Evolutionary conservation across 2,113 vertebrate genomes (phyloP).

Genomic region (Mastomys natalensis): DNA sequence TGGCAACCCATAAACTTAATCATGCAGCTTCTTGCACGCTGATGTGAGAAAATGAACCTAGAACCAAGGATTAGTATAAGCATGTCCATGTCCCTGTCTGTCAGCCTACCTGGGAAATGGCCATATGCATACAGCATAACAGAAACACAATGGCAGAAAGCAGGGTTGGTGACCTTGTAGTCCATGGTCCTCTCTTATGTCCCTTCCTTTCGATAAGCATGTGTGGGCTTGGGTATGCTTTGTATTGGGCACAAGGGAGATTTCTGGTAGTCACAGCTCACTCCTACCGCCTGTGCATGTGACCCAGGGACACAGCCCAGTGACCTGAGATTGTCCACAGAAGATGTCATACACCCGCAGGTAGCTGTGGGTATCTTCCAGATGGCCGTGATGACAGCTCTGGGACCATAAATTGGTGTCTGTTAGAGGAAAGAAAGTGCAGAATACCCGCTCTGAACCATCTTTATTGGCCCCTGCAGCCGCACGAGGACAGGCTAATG

Average conservation of each 20-base stretch:
- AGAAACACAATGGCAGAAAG: background rate
- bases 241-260: background rate
- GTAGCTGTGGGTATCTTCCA: background rate
- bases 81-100: too few species aligned
- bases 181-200: background rate
- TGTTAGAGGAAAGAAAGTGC: background rate
- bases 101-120: background rate
- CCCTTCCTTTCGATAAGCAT: background rate
- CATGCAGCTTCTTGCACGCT: background rate
- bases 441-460: background rate
- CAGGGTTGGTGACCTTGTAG: background rate
- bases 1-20: background rate
- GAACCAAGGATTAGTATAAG: too few species aligned
- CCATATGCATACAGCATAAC: accelerated
- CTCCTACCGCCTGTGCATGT: background rate
- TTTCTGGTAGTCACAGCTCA: background rate
- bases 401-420: background rate
- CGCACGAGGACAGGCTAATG: too few species aligned
- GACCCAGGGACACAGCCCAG: background rate
- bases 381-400: background rate
- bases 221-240: accelerated
- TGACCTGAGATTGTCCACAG: background rate
- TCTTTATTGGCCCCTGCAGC: background rate
- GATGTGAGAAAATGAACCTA: background rate
- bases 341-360: background rate